Base-by-base conservation (phyloP, 2,797 vertebrate species). In the Psittacula derbiana region DNA sequence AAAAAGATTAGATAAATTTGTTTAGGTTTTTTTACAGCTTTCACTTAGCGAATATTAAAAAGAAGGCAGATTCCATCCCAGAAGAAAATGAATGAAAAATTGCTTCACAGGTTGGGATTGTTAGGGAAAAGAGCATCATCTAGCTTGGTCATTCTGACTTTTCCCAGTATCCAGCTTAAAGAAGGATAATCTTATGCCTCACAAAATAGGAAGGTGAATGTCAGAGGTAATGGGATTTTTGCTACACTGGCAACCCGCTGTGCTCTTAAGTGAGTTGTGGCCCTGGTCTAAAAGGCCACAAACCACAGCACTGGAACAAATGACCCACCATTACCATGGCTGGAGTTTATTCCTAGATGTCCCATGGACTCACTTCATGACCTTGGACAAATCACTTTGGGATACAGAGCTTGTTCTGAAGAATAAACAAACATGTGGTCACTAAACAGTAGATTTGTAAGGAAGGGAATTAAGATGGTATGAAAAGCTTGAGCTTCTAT, bases 271-370 rank as follows among this genome's bases (percentile, higher is more conserved):
- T 30, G 55, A 64, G 58, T 5, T 73, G 76, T 25, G 64, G 65
- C 82, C 72, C 58, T 24, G 46, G 17, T 25, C 40, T 70, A 88
- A 66, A 83, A 93, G 78, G 74, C 58, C 46, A 62, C 80, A 60
- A 52, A 10, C 3, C 90, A 76, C 71, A 33, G 80, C 80, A 13
- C 74, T 92, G 90, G 80, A 95, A 93, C 80, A 92, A 86, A 91
- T 0, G 5, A 80, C 10, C 12, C 7, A 1, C 86, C 73, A 57
- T 92, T 49, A 94, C 47, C 67, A 66, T 14, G 57, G 76, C 62
- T 84, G 80, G 80, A 81, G 49, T 61, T 61, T 64, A 13, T 52
- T 86, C 76, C 89, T 84, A 74, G 13, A 43, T 80, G 69, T 84
- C 80, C 81, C 79, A 53, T 5, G 43, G 69, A 25, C 88, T 53